Base-by-base conservation (phyloP, 1,140 invertebrate species). In the Hycleus phaleratus region DNA sequence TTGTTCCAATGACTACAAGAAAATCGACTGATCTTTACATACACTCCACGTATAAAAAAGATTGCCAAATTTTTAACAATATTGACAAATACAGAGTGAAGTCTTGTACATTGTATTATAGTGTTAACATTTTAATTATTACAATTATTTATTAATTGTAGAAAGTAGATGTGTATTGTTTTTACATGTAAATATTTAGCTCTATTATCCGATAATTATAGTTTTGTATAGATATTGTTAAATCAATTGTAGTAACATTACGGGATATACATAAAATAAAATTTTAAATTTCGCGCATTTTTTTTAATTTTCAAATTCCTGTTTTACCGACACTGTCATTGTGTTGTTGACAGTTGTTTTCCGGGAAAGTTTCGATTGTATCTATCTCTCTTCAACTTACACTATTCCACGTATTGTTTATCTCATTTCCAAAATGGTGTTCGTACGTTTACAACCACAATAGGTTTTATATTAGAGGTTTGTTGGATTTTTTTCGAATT, bases 11-110 rank as follows among this genome's bases (percentile, higher is more conserved):
- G 57, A 67, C 39, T 49, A 56, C 43, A 55, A 61, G 3, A 69
- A 66, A 58, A 68, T 63, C 25, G 67, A 69, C 54, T 69, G 67
- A 69, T 67, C 53, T 40, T 38, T 51, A 40, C 38, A 50, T 38
- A 49, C 60, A 38, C 49, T 64, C 38, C 67, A 69, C 57, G 61
- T 69, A 57, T 69, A 65, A 67, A 7, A 32, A 32, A 32, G 32
- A 32, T 32, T 32, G 32, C 4, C 7, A 7, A 5, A 32, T 32
- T 32, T 18, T 32, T 32, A 32, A 32, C 32, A 32, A 32, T 32
- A 32, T 32, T 32, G 18, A 18, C 18, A 32, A 32, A 5, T 32
- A 32, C 7, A 32, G 4, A 7, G 32, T 32, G 2, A 32, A 32
- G 7, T 18, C 18, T 18, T 32, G 32, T 32, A 32, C 4, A 32